Conservation (phyloP, 2,797 vertebrate genomes). For the Catharus ustulatus region DNA sequence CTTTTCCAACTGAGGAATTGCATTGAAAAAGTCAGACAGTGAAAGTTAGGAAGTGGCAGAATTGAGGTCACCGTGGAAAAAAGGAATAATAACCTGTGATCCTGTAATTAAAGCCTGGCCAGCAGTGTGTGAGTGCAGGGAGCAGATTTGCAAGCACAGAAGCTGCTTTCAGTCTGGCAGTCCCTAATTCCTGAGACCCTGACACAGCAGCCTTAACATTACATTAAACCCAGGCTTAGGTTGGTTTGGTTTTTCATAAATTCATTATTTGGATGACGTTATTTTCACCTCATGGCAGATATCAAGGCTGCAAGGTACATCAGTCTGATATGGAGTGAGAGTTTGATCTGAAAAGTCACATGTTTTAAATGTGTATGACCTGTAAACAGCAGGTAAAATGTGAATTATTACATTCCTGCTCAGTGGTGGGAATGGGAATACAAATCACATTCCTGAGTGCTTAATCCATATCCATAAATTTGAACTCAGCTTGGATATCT, state of each 20-base stretch:
- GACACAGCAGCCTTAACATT: not conserved
- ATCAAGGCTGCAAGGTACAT: not conserved
- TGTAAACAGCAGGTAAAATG: not conserved
- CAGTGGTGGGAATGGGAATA: not conserved
- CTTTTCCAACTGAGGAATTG: not conserved
- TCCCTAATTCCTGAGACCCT: not conserved
- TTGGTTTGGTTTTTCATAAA: not conserved
- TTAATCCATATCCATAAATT: not conserved
- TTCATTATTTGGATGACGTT: not conserved
- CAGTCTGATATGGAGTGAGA: rapidly evolving
- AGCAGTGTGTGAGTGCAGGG: not conserved
- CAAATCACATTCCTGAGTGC: not conserved
- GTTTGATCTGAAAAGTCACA: not conserved
- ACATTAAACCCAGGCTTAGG: not conserved
- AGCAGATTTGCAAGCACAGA: not conserved
- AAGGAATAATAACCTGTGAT: constrained; percentile 18
- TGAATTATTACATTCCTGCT: not conserved
- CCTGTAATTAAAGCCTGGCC: constrained; percentile 32
- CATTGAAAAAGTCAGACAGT: not conserved
- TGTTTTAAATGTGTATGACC: not conserved
- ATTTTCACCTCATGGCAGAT: not conserved
- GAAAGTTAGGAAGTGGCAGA: not conserved
- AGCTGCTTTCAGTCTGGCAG: not conserved
- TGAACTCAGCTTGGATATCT: not conserved
- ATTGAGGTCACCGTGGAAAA: not conserved